phyloP scores from a whole-genome alignment of 2,797 vertebrate genomes.

The Dicrostonyx torquatus region DNA sequence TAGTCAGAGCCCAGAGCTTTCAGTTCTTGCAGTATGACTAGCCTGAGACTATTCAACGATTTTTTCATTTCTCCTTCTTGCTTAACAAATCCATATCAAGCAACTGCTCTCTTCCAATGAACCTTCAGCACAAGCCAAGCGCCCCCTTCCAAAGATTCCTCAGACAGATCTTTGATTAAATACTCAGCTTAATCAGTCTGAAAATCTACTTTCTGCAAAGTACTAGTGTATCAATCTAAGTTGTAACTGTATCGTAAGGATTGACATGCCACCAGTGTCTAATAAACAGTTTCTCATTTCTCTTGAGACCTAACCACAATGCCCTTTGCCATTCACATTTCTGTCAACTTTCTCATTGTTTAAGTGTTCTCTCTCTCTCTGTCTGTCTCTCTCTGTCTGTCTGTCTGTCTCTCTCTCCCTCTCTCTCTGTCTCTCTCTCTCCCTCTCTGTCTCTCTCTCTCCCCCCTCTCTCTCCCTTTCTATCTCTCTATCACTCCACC shows the following conservation, averaged over 20 bases:
- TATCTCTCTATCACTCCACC: too few relatives aligned
- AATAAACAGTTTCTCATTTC: background rate
- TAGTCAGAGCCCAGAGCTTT: background rate
- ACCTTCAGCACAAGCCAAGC: background rate
- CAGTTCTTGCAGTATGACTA: background rate
- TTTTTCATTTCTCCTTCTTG: background rate
- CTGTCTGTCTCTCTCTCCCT: background rate
- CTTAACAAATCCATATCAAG: background rate
- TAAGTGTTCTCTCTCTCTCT: background rate
- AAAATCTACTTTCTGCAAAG: background rate
- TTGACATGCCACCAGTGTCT: background rate
- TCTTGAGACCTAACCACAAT: background rate
- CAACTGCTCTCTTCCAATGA: background rate
- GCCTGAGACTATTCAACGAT: background rate
- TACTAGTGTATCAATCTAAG: background rate
- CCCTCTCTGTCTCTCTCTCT: too few relatives aligned
- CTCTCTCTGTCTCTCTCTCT: too few relatives aligned
- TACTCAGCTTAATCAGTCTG: background rate
- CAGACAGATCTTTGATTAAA: background rate
- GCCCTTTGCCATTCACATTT: background rate
- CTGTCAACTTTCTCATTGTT: background rate
- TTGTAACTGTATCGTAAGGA: background rate
- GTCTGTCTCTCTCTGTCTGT: background rate
- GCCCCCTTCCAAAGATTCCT: background rate
- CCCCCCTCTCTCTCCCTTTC: too few relatives aligned